These are phyloP conservation scores for Aphaenogaster rudis DNA, from an alignment of 1,140 invertebrate species.

Conservation along the genomic window DNA sequence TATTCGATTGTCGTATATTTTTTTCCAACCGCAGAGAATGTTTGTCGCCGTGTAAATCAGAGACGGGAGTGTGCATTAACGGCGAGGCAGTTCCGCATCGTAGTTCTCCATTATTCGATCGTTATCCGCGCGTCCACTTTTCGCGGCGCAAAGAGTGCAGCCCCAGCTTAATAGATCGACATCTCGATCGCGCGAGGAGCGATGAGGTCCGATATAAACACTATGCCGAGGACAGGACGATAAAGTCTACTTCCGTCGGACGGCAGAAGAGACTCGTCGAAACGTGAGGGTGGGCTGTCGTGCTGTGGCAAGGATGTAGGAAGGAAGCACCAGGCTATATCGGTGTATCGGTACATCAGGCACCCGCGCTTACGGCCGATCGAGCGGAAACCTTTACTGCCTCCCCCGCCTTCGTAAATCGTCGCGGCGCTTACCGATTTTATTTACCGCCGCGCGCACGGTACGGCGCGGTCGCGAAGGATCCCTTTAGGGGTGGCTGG, in stretches of 20 bases:
- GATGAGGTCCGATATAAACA: slow-evolving; percentile 61
- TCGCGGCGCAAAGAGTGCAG: not conserved
- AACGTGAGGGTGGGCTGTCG: slow-evolving; percentile 40
- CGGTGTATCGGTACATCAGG: slow-evolving; percentile 76
- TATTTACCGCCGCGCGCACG: slow-evolving; percentile 69
- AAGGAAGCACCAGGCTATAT: slow-evolving; percentile 70
- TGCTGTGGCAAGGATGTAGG: slow-evolving; percentile 53
- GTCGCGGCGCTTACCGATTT: slow-evolving; percentile 77
- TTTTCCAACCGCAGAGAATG: not conserved
- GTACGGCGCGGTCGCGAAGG: slow-evolving; percentile 47
- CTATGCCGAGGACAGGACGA: slow-evolving; percentile 36
- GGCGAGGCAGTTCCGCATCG: not conserved
- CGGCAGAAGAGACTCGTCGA: slow-evolving; percentile 18
- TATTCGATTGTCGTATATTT: not conserved
- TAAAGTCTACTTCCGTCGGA: slow-evolving; percentile 54
- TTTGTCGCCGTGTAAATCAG: slow-evolving; percentile 45
- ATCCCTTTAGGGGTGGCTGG: slow-evolving; percentile 60
- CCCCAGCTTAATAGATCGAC: slow-evolving; percentile 55
- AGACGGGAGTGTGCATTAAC: slow-evolving; percentile 12
- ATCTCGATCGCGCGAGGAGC: slow-evolving; percentile 40
- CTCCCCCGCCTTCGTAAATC: slow-evolving; percentile 74
- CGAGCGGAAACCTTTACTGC: slow-evolving; percentile 80
- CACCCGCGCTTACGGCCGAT: slow-evolving; percentile 77
- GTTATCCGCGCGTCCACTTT: slow-evolving; percentile 11
- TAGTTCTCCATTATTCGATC: slow-evolving; percentile 44